These are phyloP conservation scores for Semotilus atromaculatus DNA, from an alignment of 2,797 vertebrate genomes.

Conservation along the genomic window DNA sequence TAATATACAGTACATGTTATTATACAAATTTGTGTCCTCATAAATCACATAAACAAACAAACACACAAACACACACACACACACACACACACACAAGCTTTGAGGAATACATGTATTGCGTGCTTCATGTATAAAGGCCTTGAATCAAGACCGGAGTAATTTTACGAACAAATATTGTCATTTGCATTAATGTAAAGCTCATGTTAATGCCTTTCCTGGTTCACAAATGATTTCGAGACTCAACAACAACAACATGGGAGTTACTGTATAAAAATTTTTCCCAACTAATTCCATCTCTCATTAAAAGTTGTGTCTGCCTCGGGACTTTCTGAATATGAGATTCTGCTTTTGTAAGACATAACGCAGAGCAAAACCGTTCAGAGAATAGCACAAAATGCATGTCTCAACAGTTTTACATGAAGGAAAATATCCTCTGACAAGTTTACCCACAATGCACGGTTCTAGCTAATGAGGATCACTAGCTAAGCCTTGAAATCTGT, in stretches of 20 bases:
- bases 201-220: conserved; percentile 5
- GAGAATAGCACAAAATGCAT: conserved; percentile 21
- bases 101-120: background rate
- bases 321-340: conserved; percentile 6
- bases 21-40: too few species aligned
- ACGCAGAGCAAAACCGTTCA: background rate
- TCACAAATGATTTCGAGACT: background rate
- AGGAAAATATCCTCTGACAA: conserved; percentile 17
- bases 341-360: conserved; percentile 16
- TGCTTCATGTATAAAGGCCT: background rate
- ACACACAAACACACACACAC: too few species aligned
- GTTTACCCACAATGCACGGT: conserved; percentile 19
- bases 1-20: too few species aligned
- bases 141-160: background rate
- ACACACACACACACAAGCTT: background rate
- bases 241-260: background rate
- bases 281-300: background rate
- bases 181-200: conserved; percentile 18
- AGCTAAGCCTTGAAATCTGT: conserved; percentile 54
- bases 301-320: conserved; percentile 20
- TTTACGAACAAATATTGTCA: background rate
- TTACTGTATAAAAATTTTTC: background rate
- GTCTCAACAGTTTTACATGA: conserved; percentile 34
- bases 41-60: too few species aligned
- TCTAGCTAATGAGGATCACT: conserved; percentile 35